Evolutionary conservation across 2,113 vertebrate genomes (phyloP).

Genomic region (Trochalopteron elliotii): DNA sequence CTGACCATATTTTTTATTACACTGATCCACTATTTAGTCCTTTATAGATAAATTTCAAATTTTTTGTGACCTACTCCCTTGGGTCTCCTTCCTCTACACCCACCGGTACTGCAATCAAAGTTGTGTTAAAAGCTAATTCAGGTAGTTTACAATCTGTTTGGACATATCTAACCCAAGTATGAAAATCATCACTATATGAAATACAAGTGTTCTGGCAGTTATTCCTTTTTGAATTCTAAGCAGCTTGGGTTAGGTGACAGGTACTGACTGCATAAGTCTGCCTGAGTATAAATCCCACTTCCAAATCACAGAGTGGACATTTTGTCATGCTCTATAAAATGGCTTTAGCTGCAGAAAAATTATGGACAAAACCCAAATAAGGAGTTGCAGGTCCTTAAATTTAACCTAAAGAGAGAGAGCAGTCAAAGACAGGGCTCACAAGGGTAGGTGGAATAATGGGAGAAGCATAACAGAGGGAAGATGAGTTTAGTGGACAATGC

Average conservation of each 20-base stretch:
- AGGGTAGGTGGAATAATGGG: background rate
- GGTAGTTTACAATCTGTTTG: background rate
- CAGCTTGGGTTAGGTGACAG: background rate
- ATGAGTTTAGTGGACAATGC: background rate
- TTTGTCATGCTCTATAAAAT: background rate
- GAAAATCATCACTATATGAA: background rate
- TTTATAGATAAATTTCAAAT: background rate
- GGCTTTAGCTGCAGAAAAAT: background rate
- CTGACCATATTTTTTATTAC: background rate
- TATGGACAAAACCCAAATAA: background rate
- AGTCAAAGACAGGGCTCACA: background rate
- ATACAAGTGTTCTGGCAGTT: background rate
- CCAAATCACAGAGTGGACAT: background rate
- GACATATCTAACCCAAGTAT: background rate
- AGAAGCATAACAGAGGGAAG: background rate
- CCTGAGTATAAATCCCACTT: background rate
- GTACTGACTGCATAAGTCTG: accelerated
- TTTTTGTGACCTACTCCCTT: background rate
- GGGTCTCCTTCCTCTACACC: background rate
- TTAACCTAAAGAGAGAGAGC: background rate
- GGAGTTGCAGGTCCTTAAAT: background rate
- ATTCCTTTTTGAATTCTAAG: background rate
- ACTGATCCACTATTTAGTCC: background rate
- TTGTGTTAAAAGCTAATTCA: background rate
- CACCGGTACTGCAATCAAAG: background rate